Conservation (phyloP, 2,113 vertebrate species). For the Coreoperca whiteheadi region DNA sequence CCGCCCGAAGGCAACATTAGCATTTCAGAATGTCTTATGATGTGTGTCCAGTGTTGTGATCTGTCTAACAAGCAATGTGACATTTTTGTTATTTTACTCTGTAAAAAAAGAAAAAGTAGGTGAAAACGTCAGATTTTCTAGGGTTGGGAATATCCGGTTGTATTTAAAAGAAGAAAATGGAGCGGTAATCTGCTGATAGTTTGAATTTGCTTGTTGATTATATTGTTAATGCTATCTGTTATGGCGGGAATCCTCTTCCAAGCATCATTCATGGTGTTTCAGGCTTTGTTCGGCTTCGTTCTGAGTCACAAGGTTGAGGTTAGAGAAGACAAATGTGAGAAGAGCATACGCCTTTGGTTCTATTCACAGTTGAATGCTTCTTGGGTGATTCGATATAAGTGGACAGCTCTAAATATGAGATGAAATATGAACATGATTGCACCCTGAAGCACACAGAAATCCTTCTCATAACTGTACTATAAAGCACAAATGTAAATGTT, state of each 20-base stretch:
- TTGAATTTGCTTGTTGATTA: neutral
- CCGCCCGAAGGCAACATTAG: conserved; percentile 32
- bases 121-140: neutral
- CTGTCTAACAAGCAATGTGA: conserved; percentile 21
- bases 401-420: neutral
- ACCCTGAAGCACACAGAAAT: neutral
- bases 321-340: neutral
- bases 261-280: neutral
- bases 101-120: neutral
- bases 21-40: conserved; percentile 44
- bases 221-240: conserved; percentile 4
- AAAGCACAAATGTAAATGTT: neutral
- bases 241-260: neutral
- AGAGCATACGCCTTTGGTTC: neutral
- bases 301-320: neutral
- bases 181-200: neutral
- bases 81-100: conserved; percentile 20
- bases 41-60: conserved; percentile 51
- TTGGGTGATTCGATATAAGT: neutral
- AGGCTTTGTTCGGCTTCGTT: neutral
- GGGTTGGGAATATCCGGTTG: neutral
- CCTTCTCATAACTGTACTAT: too few relatives aligned
- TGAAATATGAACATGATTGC: neutral
- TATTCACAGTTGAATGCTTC: neutral
- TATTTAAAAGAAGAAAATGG: neutral